Evolutionary conservation across 2,888 invertebrate genomes (phyloP), one percentile per base, ranked within the genome.

Genomic region (Phytoseiulus persimilis): DNA sequence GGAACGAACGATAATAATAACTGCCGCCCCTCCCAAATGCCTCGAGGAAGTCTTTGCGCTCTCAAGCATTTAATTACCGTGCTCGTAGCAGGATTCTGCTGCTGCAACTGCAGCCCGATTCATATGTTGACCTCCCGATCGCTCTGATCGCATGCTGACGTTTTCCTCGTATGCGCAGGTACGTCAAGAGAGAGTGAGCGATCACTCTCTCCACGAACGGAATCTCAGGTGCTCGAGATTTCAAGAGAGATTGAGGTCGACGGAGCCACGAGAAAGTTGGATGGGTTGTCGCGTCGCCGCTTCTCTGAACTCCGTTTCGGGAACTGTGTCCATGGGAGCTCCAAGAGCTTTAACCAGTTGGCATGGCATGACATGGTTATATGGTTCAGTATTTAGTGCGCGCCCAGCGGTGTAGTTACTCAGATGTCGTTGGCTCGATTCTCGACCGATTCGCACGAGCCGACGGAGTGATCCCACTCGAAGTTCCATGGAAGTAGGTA

Each of bases 11-110:
- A 65, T 65, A 65, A 65, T 65, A 65, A 65, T 65, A 65, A 65
- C 65, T 65, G 65, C 65, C 65, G 65, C 65, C 65, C 65, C 65
- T 65, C 65, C 65, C 65, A 65, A 65, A 65, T 65, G 65, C 65
- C 65, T 65, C 18, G 65, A 39, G 65, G 65, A 65, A 65, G 65
- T 65, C 65, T 65, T 65, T 65, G 65, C 65, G 65, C 65, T 65
- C 65, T 65, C 65, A 65, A 65, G 65, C 65, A 65, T 65, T 65
- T 65, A 65, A 65, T 65, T 65, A 65, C 65, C 65, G 65, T 65
- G 65, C 65, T 65, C 18, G 23, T 23, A 65, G 65, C 39, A 39
- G 39, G 39, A 39, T 6, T 3, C 39, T 9, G 39, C 65, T 65
- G 23, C 1, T 65, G 65, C n/a, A n/a, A n/a, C 65, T 65, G 65